Evolutionary conservation across 2,797 vertebrate genomes (phyloP), one percentile per base, ranked within the genome.

Genomic region (Malacoctenus gilli): DNA sequence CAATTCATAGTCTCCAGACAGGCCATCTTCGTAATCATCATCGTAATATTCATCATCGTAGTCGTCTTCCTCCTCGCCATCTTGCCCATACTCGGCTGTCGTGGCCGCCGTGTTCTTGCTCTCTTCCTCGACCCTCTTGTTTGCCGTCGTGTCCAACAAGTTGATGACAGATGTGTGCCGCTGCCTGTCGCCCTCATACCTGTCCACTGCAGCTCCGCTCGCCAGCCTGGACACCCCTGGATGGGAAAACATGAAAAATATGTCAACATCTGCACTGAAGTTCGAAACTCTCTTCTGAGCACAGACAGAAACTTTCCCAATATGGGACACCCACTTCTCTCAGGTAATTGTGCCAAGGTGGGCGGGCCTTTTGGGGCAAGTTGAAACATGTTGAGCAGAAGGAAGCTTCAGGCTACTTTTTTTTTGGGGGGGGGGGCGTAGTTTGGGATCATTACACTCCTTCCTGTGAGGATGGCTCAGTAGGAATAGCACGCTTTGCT

Each of bases 131-230:
- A 32, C 23, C 50, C 60, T 81, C 42, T 42, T 80, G 64, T 88
- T 85, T 55, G 65, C 85, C 55, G 74, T 65, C 0, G 80, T 73
- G 63, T 83, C 86, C 46, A 87, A 15, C n/a, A 92, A 75, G 68
- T 90, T 90, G 62, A 92, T 87, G 7, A 91, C 82, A 2, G 89
- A 76, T 0, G 88, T 90, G 63, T 91, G 83, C 15, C 42, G 75
- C 47, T 89, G 86, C 44, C 85, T 84, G 70, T 87, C 82, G 1
- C 58, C 84, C 43, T 91, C 90, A 28, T 87, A 68, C 58, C 82
- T 63, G 79, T 91, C 91, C 0, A 93, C 89, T 0, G 91, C 90
- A 11, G 92, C 92, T 3, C 91, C 62, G 0, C 69, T 72, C 36
- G 68, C 82, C 65, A 79, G 62, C 48, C 71, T 77, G 47, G 82